Evolutionary conservation across 2,113 vertebrate species (phyloP).

Genomic region (Erythrolamprus reginae): DNA sequence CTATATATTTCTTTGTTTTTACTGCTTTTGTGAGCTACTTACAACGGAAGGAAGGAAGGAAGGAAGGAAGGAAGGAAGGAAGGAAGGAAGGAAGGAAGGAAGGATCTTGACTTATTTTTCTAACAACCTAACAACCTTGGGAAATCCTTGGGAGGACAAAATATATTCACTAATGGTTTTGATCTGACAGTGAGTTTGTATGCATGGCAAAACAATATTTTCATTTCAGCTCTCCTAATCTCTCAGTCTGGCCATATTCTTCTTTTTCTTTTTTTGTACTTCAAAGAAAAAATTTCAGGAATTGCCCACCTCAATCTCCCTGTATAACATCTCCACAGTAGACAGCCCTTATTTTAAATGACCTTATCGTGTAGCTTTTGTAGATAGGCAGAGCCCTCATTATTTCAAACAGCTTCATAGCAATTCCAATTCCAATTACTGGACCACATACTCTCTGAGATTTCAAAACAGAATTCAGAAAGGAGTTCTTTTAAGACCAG

Average conservation of each 20-base stretch:
- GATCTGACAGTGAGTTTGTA: not conserved
- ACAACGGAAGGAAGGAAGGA: not conserved
- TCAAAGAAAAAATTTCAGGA: not conserved
- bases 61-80: not conserved
- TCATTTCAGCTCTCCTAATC: not conserved
- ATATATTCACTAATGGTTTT: not conserved
- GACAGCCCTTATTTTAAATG: not conserved
- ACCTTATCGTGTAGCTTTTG: not conserved
- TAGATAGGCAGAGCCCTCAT: constrained; percentile 19
- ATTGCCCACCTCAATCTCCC: not conserved
- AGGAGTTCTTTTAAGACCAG: constrained; percentile 51
- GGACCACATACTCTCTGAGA: constrained; percentile 45
- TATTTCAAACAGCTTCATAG: constrained; percentile 53
- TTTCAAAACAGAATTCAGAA: constrained; percentile 56
- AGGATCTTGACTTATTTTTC: not conserved
- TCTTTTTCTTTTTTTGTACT: not conserved
- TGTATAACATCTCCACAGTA: not conserved
- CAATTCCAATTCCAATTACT: constrained; percentile 53
- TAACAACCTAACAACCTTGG: not conserved
- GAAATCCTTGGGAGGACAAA: not conserved
- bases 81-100: not conserved
- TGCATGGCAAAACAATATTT: not conserved
- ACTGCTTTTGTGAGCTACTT: not conserved
- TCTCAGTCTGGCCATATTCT: not conserved
- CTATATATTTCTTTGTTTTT: not conserved